phyloP scores from a whole-genome alignment of 2,113 vertebrate genomes.

The Equus quagga region DNA sequence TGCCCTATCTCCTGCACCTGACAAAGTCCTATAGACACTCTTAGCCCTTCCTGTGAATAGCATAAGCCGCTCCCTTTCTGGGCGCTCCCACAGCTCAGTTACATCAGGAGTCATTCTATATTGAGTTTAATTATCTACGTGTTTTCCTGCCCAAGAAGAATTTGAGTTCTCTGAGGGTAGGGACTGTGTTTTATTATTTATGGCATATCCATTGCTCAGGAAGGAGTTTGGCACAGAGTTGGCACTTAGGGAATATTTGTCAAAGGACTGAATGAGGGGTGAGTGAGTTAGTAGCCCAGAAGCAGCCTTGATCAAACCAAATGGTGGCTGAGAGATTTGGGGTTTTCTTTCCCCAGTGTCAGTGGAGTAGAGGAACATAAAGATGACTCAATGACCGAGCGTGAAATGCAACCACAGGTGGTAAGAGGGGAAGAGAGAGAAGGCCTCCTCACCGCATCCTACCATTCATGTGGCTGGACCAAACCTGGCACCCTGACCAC shows the following conservation, averaged over 20 bases:
- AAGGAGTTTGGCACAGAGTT: background rate
- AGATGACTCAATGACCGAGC: background rate
- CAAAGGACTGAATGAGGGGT: conserved; percentile 12
- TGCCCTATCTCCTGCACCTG: background rate
- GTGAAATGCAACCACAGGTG: conserved; percentile 14
- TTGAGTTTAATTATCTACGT: background rate
- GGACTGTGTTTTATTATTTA: conserved; percentile 25
- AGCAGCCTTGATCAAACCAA: background rate
- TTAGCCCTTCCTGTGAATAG: background rate
- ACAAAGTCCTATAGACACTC: background rate
- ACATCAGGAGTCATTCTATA: background rate
- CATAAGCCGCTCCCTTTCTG: background rate
- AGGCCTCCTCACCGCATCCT: background rate
- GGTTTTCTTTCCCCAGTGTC: background rate
- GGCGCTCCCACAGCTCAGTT: background rate
- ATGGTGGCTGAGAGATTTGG: background rate
- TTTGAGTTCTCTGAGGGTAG: background rate
- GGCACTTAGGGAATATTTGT: background rate
- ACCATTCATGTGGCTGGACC: background rate
- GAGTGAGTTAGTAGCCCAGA: background rate
- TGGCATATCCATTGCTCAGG: background rate
- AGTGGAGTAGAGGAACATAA: background rate
- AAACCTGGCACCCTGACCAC: background rate
- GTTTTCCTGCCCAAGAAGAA: conserved; percentile 8
- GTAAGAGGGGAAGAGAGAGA: background rate